Conservation (phyloP, 2,888 invertebrate genomes). For the Synanthedon vespiformis region DNA sequence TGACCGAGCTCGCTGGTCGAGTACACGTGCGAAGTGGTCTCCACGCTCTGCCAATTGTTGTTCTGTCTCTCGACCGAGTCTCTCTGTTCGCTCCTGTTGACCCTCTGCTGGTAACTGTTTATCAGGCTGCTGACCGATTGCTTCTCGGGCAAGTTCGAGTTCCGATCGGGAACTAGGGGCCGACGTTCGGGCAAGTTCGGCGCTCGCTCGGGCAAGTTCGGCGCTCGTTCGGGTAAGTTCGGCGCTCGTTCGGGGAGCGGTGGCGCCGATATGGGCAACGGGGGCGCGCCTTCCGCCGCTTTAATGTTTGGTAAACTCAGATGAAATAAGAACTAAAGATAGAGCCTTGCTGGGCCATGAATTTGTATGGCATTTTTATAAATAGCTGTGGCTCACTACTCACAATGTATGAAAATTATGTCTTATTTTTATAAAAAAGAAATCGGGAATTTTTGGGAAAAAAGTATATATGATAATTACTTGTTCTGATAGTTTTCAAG, state of each 20-base stretch:
- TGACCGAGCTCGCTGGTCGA: slow-evolving; percentile 56
- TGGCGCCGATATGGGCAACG: slow-evolving; percentile 39
- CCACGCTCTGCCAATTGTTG: slow-evolving; percentile 45
- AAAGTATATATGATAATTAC: too few species aligned
- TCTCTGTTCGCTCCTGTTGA: slow-evolving; percentile 22
- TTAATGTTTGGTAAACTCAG: not conserved
- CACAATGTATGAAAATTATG: too few species aligned
- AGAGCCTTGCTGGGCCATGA: too few species aligned
- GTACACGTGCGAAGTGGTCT: slow-evolving; percentile 53
- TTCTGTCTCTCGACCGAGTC: slow-evolving; percentile 33
- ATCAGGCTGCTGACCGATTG: slow-evolving; percentile 53
- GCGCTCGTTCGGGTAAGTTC: slow-evolving; percentile 25
- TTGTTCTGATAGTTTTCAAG: too few species aligned
- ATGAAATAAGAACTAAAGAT: too few species aligned
- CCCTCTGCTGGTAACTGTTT: slow-evolving; percentile 54
- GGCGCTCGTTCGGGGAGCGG: slow-evolving; percentile 23
- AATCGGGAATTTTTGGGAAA: too few species aligned
- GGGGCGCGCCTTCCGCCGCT: slow-evolving; percentile 37
- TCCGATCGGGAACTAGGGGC: slow-evolving; percentile 14
- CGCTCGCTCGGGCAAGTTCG: slow-evolving; percentile 12
- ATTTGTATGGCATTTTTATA: too few species aligned
- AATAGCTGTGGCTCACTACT: too few species aligned
- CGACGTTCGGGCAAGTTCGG: slow-evolving; percentile 12
- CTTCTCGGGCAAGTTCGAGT: slow-evolving; percentile 12
- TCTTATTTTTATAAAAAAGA: too few species aligned